These are phyloP conservation scores for Biston stratarius DNA, from an alignment of 2,888 invertebrate species.

Conservation along the genomic window DNA sequence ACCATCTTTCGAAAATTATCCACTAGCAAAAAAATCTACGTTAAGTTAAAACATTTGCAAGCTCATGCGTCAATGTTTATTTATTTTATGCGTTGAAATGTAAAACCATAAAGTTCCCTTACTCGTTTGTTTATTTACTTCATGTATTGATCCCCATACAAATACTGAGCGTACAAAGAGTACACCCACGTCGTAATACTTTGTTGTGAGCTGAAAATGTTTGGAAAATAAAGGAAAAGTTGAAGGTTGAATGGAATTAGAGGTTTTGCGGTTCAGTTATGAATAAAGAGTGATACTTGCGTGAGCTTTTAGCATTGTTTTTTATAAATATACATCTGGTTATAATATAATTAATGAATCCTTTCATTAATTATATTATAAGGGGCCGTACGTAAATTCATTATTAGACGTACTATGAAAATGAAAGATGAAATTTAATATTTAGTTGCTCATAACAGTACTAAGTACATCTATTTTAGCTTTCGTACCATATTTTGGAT, in stretches of 20 bases:
- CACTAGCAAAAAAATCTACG: too few relatives aligned
- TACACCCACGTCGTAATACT: conserved; percentile 41
- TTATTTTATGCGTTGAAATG: too few relatives aligned
- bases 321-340: conserved; percentile 12
- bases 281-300: conserved; percentile 24
- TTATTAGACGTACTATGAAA: conserved; percentile 5
- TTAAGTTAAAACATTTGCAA: too few relatives aligned
- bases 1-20: too few relatives aligned
- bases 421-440: not conserved
- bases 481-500: too few relatives aligned
- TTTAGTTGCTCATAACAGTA: not conserved
- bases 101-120: conserved; percentile 1
- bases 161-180: conserved; percentile 39
- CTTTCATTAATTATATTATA: too few relatives aligned
- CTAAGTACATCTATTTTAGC: too few relatives aligned
- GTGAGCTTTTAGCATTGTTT: conserved; percentile 13
- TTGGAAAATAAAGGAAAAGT: conserved; percentile 37
- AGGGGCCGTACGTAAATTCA: conserved; percentile 1
- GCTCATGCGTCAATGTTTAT: too few relatives aligned
- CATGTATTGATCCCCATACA: conserved; percentile 26
- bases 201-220: conserved; percentile 41
- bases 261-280: conserved; percentile 31
- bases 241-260: conserved; percentile 31
- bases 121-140: conserved; percentile 9
- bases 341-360: conserved; percentile 7